Evolutionary conservation across 2,888 invertebrate genomes (phyloP), one percentile per base, ranked within the genome.

Genomic region (Poecilobothrus nobilitatus): DNA sequence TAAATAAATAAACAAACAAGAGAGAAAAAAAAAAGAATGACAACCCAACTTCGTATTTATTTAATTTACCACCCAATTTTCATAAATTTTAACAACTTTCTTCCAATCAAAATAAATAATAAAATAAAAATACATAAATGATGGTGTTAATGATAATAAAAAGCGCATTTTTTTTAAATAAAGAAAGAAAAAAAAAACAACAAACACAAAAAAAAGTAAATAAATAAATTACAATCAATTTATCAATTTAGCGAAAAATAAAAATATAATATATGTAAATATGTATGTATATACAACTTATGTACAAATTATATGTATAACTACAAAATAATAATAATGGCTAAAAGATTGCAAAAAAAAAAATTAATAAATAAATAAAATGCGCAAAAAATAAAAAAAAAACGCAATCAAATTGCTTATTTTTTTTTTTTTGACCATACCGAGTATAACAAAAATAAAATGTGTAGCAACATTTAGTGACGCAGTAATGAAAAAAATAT

Each of bases 171-270:
- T 53, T 53, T 18, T 53, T 15, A 53, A 53, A 15, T 15, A 53
- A 53, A 53, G 18, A 18, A n/a, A 18, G 6, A 53, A 53, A 18
- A 12, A 53, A 9, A 53, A 18, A 53, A 53, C 53, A 53, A 53
- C 12, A 18, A 9, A 18, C 2, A 53, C 12, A 53, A 53, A 12
- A 41, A 5, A 41, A 41, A 41, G 9, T 41, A 41, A 53, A 53
- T 53, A 53, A 53, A 53, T 53, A 53, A 53, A 53, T 53, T 53
- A 53, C 53, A 53, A 53, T 53, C 53, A 53, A 53, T 53, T 53
- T 53, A 53, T 53, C 18, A 53, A 53, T 53, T 53, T 53, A 53
- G 18, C 53, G 18, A 5, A 53, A 18, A 15, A 53, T 15, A 6
- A 53, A 41, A 53, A 53, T 53, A 18, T 53, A 9, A 18, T 2